Evolutionary conservation across 2,113 vertebrate genomes (phyloP).

Genomic region (Hemichromis elongatus): DNA sequence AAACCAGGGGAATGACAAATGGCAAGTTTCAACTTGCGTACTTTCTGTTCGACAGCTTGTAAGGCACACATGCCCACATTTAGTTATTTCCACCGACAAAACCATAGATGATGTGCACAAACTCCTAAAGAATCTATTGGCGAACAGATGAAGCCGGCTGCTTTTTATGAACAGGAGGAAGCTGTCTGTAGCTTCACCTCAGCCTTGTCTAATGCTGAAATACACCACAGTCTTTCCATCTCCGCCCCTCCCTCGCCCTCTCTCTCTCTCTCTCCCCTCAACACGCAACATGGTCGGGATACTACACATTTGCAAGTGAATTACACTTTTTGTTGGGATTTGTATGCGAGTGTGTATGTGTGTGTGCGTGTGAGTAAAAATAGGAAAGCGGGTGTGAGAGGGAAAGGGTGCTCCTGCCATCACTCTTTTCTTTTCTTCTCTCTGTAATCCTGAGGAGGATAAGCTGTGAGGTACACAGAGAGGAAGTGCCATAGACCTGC

Average conservation of each 20-base stretch:
- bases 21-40: not conserved
- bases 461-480: constrained; percentile 74
- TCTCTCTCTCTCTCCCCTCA: not conserved
- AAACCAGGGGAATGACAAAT: constrained; percentile 33
- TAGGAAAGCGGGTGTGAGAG: constrained; percentile 33
- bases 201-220: constrained; percentile 36
- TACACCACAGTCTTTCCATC: constrained; percentile 34
- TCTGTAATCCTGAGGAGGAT: constrained; percentile 75
- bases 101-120: not conserved
- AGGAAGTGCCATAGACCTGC: constrained; percentile 74
- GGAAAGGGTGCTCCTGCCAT: constrained; percentile 56
- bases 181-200: constrained; percentile 50
- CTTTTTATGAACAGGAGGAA: constrained; percentile 49
- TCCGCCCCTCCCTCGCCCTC: constrained; percentile 36
- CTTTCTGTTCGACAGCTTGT: not conserved
- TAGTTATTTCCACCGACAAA: not conserved
- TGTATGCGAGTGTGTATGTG: constrained; percentile 4
- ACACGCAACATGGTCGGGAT: constrained; percentile 54
- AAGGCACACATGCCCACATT: not conserved
- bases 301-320: constrained; percentile 78
- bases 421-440: constrained; percentile 69
- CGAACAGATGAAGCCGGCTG: constrained; percentile 7
- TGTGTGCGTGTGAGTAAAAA: constrained; percentile 34
- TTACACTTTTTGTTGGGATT: constrained; percentile 68
- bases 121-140: not conserved